Base-by-base conservation (phyloP, 2,113 vertebrate species). In the Mola mola region DNA sequence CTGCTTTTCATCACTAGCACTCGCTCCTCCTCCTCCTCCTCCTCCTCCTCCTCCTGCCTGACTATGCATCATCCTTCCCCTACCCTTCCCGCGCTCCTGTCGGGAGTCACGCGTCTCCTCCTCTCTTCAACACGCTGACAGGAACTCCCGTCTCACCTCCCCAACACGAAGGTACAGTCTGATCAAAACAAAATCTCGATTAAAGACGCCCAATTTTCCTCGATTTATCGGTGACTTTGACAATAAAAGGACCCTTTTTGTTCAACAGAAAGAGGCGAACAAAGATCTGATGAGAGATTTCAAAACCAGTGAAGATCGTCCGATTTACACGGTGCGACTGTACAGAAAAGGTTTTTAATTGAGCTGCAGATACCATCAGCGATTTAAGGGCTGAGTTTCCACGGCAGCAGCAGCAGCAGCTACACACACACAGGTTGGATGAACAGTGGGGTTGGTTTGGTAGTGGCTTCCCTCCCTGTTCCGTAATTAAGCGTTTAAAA, bases 381-480 rank as follows among this genome's bases (percentile, higher is more conserved):
- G 83, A 65, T 74, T 79, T 61, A 79, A 61, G 21, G 44, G 40
- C 9, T 65, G 66, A 59, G 66, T 59, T 81, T 70, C 74, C 67
- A 67, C 75, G 21, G 67, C 57, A 42, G 74, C 59, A 63, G 61
- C 55, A 36, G 13, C 25, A 48, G 21, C 8, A 47, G 13, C 53
- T 49, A 57, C 31, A 78, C 61, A 68, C 62, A 73, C 61, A 59
- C 72, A 47, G 53, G 28, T 42, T 29, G 58, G 24, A 47, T 52
- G 60, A 69, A 73, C 69, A 77, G 78, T 83, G 78, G 82, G 77
- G 31, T 51, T 73, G 74, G 74, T 83, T 9, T 53, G 69, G 31
- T 82, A 82, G 79, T 84, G 83, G 86, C 79, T 82, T 86, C 74
- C 81, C 78, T 82, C 77, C 85, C 83, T 75, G 29, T 72, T 78